Evolutionary conservation across 2,113 vertebrate species (phyloP).

Genomic region (Cranoglanis bouderius): DNA sequence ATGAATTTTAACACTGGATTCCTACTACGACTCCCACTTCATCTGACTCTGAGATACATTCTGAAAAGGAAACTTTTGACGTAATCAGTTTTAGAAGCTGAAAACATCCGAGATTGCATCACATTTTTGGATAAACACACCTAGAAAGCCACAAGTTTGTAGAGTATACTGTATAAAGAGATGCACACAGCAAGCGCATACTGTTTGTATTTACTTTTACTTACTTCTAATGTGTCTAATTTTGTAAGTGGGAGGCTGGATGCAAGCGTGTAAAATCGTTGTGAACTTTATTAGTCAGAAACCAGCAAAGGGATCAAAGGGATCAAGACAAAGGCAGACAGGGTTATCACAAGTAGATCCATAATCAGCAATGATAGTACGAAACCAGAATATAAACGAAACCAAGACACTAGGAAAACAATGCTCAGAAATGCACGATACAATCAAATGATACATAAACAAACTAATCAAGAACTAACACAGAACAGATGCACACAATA

Average conservation of each 20-base stretch:
- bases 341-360: background rate
- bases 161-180: background rate
- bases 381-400: background rate
- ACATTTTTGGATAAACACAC: slow-evolving; percentile 29
- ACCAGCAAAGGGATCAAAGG: background rate
- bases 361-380: background rate
- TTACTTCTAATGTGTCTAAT: background rate
- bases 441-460: background rate
- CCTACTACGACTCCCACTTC: slow-evolving; percentile 42
- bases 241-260: background rate
- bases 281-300: background rate
- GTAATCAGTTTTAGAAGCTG: slow-evolving; percentile 40
- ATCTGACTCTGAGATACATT: slow-evolving; percentile 23
- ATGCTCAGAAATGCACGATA: background rate
- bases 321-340: background rate
- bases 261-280: background rate
- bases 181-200: background rate
- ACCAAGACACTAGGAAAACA: background rate
- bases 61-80: slow-evolving; percentile 30
- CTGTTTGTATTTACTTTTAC: background rate
- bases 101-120: slow-evolving; percentile 55
- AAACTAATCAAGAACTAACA: background rate
- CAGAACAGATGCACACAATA: background rate
- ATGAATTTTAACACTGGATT: slow-evolving; percentile 40
- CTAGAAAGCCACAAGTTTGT: slow-evolving; percentile 9